phyloP scores from a whole-genome alignment of 2,888 invertebrate genomes.

The Megastigmus dorsalis region DNA sequence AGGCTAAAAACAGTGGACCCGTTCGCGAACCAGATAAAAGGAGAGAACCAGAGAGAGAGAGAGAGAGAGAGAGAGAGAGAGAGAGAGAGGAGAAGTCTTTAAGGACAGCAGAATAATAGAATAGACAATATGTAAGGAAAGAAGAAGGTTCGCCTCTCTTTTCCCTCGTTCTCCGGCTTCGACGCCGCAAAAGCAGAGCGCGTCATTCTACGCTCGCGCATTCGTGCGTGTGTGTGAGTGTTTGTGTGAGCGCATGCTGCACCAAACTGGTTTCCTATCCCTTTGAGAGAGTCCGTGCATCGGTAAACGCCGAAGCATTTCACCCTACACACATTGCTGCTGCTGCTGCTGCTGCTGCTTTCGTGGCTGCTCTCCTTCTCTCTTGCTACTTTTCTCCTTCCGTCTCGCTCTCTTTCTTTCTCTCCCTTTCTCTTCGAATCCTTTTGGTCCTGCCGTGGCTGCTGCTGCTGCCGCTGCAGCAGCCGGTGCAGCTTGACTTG shows the following conservation, averaged over 20 bases:
- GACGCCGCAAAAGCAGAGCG: constrained; percentile 15
- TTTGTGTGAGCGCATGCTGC: constrained; percentile 46
- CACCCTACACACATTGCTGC: constrained; percentile 10
- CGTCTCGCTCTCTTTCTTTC: constrained; percentile 39
- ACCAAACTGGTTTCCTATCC: constrained; percentile 66
- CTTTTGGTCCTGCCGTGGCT: constrained; percentile 42
- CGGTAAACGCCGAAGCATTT: constrained; percentile 20
- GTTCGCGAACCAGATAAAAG: constrained; percentile 28
- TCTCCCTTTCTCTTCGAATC: constrained; percentile 52
- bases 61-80: too few relatives aligned
- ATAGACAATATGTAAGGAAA: constrained; percentile 60
- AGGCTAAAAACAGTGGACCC: constrained; percentile 34
- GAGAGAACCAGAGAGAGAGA: too few relatives aligned
- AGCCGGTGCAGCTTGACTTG: constrained; percentile 51
- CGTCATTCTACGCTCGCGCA: too few relatives aligned
- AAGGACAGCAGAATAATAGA: constrained; percentile 62
- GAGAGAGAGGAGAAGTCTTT: constrained; percentile 64
- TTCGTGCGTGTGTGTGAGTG: constrained; percentile 9
- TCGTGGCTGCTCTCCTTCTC: constrained; percentile 57
- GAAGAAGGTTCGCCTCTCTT: constrained; percentile 52
- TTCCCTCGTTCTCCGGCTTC: neutral
- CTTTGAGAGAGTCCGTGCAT: constrained; percentile 49
- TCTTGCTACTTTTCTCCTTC: too few relatives aligned
- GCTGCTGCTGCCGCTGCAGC: constrained; percentile 31
- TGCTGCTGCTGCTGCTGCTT: too few relatives aligned